phyloP scores from a whole-genome alignment of 2,888 invertebrate species.

The Lottia scabra region DNA sequence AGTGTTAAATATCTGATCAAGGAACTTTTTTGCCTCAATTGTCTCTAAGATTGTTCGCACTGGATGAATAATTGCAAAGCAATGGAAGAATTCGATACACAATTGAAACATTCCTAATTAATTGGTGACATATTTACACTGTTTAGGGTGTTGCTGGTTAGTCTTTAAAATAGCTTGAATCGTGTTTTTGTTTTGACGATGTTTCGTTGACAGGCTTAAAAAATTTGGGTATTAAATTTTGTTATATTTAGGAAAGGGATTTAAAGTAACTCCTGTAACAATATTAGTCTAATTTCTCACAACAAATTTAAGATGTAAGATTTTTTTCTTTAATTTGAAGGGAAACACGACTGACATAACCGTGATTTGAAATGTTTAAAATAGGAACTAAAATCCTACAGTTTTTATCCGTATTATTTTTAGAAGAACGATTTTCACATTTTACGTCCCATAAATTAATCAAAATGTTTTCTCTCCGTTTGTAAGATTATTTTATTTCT shows the following conservation, averaged over 20 bases:
- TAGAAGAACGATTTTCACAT: background rate
- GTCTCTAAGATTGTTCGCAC: too few relatives aligned
- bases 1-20: too few relatives aligned
- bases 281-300: background rate
- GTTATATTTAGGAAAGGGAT: background rate
- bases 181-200: conserved; percentile 1
- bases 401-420: too few relatives aligned
- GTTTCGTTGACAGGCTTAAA: background rate
- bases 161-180: background rate
- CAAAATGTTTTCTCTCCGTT: background rate
- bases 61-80: too few relatives aligned
- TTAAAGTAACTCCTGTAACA: background rate
- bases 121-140: background rate
- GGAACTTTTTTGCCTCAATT: too few relatives aligned
- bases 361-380: too few relatives aligned
- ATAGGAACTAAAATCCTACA: too few relatives aligned
- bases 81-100: too few relatives aligned
- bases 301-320: too few relatives aligned
- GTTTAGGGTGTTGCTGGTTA: background rate
- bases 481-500: background rate
- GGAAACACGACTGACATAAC: too few relatives aligned
- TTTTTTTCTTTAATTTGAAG: too few relatives aligned
- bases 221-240: background rate
- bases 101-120: too few relatives aligned
- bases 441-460: background rate